Evolutionary conservation across 2,113 vertebrate species (phyloP).

Genomic region (Lichenostomus cassidix): DNA sequence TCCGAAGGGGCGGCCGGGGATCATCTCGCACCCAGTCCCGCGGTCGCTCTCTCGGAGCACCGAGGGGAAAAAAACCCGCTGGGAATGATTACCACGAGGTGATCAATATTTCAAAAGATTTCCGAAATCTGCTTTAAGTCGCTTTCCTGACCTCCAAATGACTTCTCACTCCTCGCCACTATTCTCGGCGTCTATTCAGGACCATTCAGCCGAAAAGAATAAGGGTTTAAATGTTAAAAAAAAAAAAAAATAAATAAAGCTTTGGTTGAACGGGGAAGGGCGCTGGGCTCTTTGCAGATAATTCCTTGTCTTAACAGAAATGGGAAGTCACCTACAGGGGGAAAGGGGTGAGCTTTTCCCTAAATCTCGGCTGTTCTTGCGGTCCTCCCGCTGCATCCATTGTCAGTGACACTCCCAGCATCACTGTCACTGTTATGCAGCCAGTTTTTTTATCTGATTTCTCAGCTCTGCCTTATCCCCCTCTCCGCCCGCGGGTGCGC

Average conservation of each 20-base stretch:
- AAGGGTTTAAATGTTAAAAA: background rate
- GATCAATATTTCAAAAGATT: constrained; percentile 52
- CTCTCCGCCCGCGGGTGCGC: no score
- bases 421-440: background rate
- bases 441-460: background rate
- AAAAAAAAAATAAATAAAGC: background rate
- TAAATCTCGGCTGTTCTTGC: background rate
- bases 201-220: constrained; percentile 54
- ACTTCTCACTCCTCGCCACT: constrained; percentile 74
- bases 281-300: background rate
- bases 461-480: background rate
- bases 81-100: background rate
- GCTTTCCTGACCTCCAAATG: constrained; percentile 75
- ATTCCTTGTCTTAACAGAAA: background rate
- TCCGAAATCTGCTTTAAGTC: constrained; percentile 56
- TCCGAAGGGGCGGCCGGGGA: background rate
- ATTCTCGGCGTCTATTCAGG: constrained; percentile 46
- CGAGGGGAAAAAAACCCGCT: background rate
- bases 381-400: background rate
- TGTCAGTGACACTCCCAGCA: background rate
- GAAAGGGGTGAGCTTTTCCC: background rate
- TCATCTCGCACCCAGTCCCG: background rate
- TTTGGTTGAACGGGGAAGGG: background rate
- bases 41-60: background rate
- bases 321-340: background rate